These are phyloP conservation scores for Petromus typicus DNA, from an alignment of 2,113 vertebrate genomes.

Conservation along the genomic window DNA sequence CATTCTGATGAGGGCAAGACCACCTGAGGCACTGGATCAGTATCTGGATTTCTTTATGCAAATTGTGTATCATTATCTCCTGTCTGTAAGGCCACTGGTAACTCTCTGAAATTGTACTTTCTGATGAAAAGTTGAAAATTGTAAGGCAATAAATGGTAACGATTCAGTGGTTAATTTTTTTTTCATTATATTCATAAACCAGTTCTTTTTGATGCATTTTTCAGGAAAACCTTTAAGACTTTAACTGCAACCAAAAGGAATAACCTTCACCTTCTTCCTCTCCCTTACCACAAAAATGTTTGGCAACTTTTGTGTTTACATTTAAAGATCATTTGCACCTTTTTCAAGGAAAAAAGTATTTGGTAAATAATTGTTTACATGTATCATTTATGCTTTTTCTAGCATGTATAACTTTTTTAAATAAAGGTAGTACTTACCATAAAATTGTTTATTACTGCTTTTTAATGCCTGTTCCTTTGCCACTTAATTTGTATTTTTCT, in stretches of 20 bases:
- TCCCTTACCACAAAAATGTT: conserved; percentile 67
- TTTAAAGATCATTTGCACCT: conserved; percentile 90
- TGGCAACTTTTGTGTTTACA: conserved; percentile 89
- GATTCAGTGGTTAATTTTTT: conserved; percentile 61
- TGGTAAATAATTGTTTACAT: conserved; percentile 91
- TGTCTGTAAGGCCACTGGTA: conserved; percentile 56
- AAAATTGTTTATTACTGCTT: conserved; percentile 67
- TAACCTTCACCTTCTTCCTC: conserved; percentile 66
- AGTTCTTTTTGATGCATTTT: conserved; percentile 81
- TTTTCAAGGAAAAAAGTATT: conserved; percentile 89
- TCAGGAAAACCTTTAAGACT: conserved; percentile 80
- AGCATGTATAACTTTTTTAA: conserved; percentile 92
- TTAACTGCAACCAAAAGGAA: conserved; percentile 70
- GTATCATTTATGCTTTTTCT: conserved; percentile 92
- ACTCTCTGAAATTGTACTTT: conserved; percentile 76
- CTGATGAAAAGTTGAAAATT: conserved; percentile 72
- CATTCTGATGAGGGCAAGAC: background rate
- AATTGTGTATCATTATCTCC: background rate
- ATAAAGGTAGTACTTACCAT: conserved; percentile 88
- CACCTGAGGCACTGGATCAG: background rate
- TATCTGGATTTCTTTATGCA: conserved; percentile 69
- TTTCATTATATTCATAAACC: conserved; percentile 76
- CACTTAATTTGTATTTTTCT: conserved; percentile 50
- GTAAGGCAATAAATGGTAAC: conserved; percentile 72
- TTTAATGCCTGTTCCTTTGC: conserved; percentile 71